A percentile compares a stretch with the other conserved stretches of the same genome.
Conservation (phyloP, 2,888 invertebrate genomes). For the Petrolisthes manimaculis region DNA sequence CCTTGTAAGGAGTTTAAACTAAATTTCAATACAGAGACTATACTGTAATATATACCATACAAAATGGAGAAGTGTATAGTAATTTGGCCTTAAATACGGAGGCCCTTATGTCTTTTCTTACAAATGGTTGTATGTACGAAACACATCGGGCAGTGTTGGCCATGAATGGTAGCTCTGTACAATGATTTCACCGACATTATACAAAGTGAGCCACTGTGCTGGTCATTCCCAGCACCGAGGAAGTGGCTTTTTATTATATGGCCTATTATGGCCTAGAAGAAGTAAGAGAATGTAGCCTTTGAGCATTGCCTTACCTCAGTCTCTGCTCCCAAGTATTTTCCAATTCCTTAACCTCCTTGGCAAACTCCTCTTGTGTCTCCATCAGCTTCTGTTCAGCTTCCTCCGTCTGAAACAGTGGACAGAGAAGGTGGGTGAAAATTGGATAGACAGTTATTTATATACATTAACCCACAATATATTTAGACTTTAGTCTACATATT, state of each 20-base stretch:
- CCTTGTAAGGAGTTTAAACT: too few species aligned
- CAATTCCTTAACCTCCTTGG: slow-evolving; percentile 27
- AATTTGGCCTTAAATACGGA: too few species aligned
- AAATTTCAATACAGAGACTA: too few species aligned
- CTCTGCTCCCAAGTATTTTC: slow-evolving; percentile 42
- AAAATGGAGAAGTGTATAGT: too few species aligned
- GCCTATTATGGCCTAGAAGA: neutral
- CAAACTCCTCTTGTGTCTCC: slow-evolving; percentile 11
- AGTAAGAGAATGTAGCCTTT: neutral
- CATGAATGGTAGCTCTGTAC: too few species aligned
- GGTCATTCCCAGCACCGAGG: too few species aligned
- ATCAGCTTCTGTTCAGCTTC: slow-evolving; percentile 37
- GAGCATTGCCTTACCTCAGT: slow-evolving; percentile 29
- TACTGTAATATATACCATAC: too few species aligned
- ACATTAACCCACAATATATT: neutral
- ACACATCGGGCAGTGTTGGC: too few species aligned
- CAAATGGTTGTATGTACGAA: too few species aligned
- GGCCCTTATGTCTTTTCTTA: too few species aligned
- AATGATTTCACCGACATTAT: too few species aligned
- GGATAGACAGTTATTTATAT: neutral
- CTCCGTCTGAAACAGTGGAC: slow-evolving; percentile 17
- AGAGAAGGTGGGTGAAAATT: neutral
- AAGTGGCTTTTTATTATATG: neutral
- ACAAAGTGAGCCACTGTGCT: too few species aligned
- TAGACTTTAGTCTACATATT: neutral